Percentiles rank a stretch among this genome's conserved stretches.
Evolutionary conservation across 2,888 invertebrate genomes (phyloP).

Genomic region (Callyntrura guangdongensis): DNA sequence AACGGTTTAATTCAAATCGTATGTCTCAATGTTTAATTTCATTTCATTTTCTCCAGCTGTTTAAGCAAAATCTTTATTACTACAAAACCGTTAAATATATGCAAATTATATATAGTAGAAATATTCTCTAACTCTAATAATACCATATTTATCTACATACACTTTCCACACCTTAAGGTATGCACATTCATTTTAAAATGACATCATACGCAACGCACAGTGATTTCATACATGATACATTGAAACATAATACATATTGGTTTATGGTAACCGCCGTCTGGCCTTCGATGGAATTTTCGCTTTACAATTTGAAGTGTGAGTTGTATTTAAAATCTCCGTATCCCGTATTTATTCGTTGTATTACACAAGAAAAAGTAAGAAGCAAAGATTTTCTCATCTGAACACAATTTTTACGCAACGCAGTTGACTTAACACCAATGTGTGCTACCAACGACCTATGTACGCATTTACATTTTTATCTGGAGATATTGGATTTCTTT

Average conservation of each 20-base stretch:
- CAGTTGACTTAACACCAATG: too few relatives aligned
- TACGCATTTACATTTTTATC: not conserved
- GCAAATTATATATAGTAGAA: not conserved
- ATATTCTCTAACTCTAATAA: not conserved
- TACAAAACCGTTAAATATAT: not conserved
- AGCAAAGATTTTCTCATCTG: too few relatives aligned
- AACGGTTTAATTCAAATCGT: not conserved
- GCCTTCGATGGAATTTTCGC: not conserved
- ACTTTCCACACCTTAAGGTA: not conserved
- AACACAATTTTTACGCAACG: too few relatives aligned
- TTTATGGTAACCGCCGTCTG: not conserved
- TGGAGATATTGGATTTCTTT: not conserved
- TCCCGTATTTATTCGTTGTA: too few relatives aligned
- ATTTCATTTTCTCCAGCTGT: constrained; percentile 9
- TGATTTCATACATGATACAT: too few relatives aligned
- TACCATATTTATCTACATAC: not conserved
- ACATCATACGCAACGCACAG: not conserved
- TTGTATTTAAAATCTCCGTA: too few relatives aligned
- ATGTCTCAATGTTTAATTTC: not conserved
- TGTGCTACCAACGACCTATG: not conserved
- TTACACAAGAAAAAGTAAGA: too few relatives aligned
- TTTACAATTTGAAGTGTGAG: not conserved
- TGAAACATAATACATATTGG: not conserved
- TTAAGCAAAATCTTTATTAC: not conserved
- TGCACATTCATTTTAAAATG: not conserved